Base-by-base conservation (phyloP, 2,113 vertebrate genomes). In the Cranoglanis bouderius region DNA sequence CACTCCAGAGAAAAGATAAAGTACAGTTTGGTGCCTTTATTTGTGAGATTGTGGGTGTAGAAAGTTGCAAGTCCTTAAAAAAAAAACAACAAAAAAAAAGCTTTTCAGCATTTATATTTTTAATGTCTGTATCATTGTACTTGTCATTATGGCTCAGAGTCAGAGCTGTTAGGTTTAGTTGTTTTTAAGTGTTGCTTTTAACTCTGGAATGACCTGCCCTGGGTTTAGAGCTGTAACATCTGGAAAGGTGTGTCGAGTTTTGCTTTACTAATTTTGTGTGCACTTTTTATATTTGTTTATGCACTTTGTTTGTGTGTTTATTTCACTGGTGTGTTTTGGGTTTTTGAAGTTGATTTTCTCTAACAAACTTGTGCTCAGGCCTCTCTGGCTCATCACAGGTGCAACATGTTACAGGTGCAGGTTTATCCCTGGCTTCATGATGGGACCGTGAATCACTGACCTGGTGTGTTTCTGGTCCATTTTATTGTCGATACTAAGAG, bases 191-290 rank as follows among this genome's bases (percentile, higher is more conserved):
- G 29, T 21, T 35, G n/a, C 35, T 55, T 55, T 35, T 1, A 49
- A 10, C 46, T 19, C 9, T 21, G 75, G 24, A 80, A 51, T 18
- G 32, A 55, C 51, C 78, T 82, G 43, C 43, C 38, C 77, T 80
- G 43, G 77, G 77, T n/a, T 32, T 51, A 51, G 57, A 26, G 55
- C 82, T 83, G 55, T 1, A 43, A 38, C 9, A 51, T 13, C 13
- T 13, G 26, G 46, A 29, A 3, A 0, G 78, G 6, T 29, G 6
- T 7, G 49, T 19, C n/a, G 43, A n/a, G 19, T 75, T 75, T 53
- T 55, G 29, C 35, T 61, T 63, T 26, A 26, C 55, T 84, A 61
- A 59, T n/a, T 6, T 3, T 91, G 90, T 91, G 93, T 92, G 92
- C 92, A 91, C 89, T 86, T 91, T 2, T 12, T 14, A 35, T 82